A percentile compares a stretch with the other conserved stretches of the same genome.
phyloP scores from a whole-genome alignment of 2,113 vertebrate species.

The Epinephelus fuscoguttatus region DNA sequence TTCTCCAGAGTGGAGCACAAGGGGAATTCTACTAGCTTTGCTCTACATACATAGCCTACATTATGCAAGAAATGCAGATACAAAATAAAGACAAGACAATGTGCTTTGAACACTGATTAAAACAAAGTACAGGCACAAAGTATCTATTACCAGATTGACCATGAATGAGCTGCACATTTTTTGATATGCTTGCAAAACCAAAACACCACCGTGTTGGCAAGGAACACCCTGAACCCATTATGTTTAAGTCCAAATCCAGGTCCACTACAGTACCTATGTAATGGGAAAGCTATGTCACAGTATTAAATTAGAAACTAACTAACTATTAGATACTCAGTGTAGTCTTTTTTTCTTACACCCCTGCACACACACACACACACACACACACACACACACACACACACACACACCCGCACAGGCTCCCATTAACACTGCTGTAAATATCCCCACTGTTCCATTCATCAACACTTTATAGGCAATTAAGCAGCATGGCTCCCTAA shows the following conservation, averaged over 20 bases:
- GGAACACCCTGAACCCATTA: background rate
- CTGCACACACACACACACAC: background rate
- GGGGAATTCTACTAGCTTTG: background rate
- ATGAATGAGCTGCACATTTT: background rate
- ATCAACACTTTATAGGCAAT: conserved; percentile 79
- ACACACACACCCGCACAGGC: background rate
- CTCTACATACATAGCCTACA: background rate
- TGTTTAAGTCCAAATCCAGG: background rate
- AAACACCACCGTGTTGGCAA: too few relatives aligned
- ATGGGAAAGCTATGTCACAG: conserved; percentile 20
- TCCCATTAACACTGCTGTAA: conserved; percentile 71
- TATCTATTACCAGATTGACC: background rate
- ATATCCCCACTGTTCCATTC: conserved; percentile 66
- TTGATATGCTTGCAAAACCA: too few relatives aligned
- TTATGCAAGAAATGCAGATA: background rate
- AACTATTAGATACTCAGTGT: conserved; percentile 12
- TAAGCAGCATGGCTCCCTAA: conserved; percentile 69
- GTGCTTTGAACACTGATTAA: background rate
- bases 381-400: background rate
- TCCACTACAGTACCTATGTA: background rate
- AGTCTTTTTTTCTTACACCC: conserved; percentile 3
- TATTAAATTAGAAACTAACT: conserved; percentile 24
- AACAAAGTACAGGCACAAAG: background rate
- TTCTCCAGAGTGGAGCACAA: background rate
- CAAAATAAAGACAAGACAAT: background rate